Conservation (phyloP, 2,888 invertebrate genomes). For the Agrochola litura region DNA sequence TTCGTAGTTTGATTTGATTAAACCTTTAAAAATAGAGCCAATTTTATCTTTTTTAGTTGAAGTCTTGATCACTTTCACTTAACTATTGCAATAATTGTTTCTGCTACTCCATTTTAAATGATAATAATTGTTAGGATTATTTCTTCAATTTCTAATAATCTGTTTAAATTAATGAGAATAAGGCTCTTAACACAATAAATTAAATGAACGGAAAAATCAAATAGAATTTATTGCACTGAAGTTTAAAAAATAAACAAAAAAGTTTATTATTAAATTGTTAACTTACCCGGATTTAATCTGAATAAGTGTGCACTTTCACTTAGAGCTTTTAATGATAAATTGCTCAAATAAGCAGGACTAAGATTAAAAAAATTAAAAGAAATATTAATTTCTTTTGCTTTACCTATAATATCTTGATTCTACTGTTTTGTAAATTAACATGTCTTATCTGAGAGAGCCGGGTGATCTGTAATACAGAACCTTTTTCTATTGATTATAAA, state of each 20-base stretch:
- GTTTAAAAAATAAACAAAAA: not conserved
- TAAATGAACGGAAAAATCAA: not conserved
- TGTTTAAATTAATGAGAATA: not conserved
- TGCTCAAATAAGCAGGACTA: not conserved
- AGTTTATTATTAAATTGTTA: not conserved
- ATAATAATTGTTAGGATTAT: not conserved
- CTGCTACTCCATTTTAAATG: not conserved
- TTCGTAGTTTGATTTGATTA: not conserved
- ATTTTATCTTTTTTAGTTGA: not conserved
- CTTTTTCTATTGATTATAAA: too few species aligned
- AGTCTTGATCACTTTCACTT: not conserved
- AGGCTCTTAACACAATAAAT: not conserved
- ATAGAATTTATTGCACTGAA: not conserved
- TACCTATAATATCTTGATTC: too few species aligned
- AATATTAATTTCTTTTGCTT: too few species aligned
- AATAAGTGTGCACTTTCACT: not conserved
- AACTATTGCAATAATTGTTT: not conserved
- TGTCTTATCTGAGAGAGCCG: too few species aligned
- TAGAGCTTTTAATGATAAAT: not conserved
- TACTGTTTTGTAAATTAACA: too few species aligned
- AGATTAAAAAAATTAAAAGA: not conserved
- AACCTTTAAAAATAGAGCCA: not conserved
- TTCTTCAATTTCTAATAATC: not conserved
- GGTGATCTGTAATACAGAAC: too few species aligned
- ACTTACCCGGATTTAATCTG: not conserved